Base-by-base conservation (phyloP, 2,797 vertebrate species). In the Chanos chanos region DNA sequence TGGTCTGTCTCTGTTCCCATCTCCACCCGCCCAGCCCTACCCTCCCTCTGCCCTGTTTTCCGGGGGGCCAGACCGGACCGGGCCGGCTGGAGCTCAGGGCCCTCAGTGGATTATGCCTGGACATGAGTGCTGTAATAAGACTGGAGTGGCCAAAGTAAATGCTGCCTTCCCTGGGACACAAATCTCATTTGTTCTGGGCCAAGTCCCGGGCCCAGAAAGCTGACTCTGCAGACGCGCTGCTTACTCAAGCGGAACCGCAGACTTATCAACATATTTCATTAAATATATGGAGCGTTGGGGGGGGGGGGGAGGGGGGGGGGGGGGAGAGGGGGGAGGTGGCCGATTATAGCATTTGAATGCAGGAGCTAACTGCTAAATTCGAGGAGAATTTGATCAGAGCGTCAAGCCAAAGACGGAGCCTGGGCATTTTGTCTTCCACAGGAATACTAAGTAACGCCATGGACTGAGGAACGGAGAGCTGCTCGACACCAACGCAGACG, bases 201-300 rank as follows among this genome's bases (percentile, higher is more conserved):
- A 81, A 86, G 85, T 74, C 84, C 77, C 66, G 80, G 15, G 2
- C 59, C 67, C 53, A 83, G 70, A 87, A 72, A 87, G 88, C 85
- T 89, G 85, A 91, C 78, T 89, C 64, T 81, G 85, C 88, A 87
- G 58, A 7, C 71, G 57, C 48, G 81, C 61, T 89, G 86, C 84
- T 90, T 89, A 85, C 83, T 81, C 21, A 5, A 65, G 73, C 45
- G 77, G 68, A 85, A 85, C 70, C 63, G 49, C 64, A 86, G 85
- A 87, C 89, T 84, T 91, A 89, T 89, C 90, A 86, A 73, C 68
- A 79, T 79, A 85, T 87, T 89, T 89, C 83, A 90, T 89, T 89
- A 88, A 88, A 84, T 82, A 82, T 78, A 85, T 78, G 74, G 77
- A 84, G 64, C 57, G 79, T 66, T 56, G 40, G 18, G 75, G 69